phyloP scores from a whole-genome alignment of 2,888 invertebrate genomes.

The Cheiracanthium punctorium region DNA sequence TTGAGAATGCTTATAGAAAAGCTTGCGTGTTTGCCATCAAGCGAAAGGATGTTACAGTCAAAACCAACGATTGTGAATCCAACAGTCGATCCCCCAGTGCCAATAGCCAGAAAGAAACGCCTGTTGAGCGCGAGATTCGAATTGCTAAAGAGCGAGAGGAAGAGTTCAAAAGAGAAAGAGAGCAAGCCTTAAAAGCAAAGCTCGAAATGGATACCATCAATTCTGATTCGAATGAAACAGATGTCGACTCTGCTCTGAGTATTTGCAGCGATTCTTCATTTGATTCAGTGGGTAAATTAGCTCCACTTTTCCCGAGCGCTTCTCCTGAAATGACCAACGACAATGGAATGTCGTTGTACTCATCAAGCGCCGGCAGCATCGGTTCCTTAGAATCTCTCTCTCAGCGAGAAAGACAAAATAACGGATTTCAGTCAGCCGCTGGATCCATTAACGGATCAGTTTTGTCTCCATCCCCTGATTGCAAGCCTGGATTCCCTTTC shows the following conservation, averaged over 20 bases:
- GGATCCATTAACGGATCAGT: constrained; percentile 15
- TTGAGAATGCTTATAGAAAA: constrained; percentile 47
- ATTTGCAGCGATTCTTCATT: constrained; percentile 60
- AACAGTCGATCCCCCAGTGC: constrained; percentile 45
- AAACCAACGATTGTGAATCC: constrained; percentile 35
- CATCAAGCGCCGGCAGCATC: constrained; percentile 38
- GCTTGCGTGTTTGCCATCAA: constrained; percentile 66
- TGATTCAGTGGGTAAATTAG: constrained; percentile 44
- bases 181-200: constrained; percentile 68
- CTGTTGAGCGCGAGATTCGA: constrained; percentile 79
- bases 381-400: constrained; percentile 50
- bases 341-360: constrained; percentile 49
- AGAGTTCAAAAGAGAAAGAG: constrained; percentile 76
- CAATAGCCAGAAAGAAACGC: constrained; percentile 75
- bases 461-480: constrained; percentile 39
- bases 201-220: constrained; percentile 31
- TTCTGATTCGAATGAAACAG: constrained; percentile 40
- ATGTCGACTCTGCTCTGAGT: constrained; percentile 50
- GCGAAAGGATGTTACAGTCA: constrained; percentile 60
- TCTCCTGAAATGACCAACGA: constrained; percentile 35
- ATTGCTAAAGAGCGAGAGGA: constrained; percentile 78
- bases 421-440: background rate
- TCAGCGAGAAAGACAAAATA: constrained; percentile 33
- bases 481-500: constrained; percentile 45
- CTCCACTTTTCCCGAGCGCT: constrained; percentile 16